Base-by-base conservation (phyloP, 1,140 invertebrate species). In the Calosoma granatense region DNA sequence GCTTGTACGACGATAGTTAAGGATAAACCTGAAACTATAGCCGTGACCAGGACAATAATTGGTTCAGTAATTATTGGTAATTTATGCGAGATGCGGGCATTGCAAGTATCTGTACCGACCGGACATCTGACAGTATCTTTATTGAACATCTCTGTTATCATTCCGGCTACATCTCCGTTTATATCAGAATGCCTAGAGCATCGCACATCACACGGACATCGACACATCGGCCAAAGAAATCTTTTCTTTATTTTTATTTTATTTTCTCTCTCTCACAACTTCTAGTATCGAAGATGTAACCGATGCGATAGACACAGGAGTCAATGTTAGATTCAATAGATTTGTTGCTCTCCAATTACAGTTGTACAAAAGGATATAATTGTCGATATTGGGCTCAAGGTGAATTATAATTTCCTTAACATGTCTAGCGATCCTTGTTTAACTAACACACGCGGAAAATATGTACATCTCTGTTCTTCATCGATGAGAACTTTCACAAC, bases 21-120 rank as follows among this genome's bases (percentile, higher is more conserved):
- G n/a, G n/a, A n/a, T n/a, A n/a, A n/a, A n/a, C n/a, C n/a, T n/a
- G n/a, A n/a, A n/a, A n/a, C n/a, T n/a, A n/a, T n/a, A 47, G 15
- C 41, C 41, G 41, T 47, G 41, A 47, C 41, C 41, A 47, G 41
- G 17, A 47, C 41, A 47, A 47, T 47, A 47, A 47, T 47, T 47
- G 41, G 41, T 12, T 47, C 41, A 47, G 41, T 47, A 47, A 47
- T 47, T 47, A 47, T 17, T 11, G 17, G 41, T 47, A 47, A 47
- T 47, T 47, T 47, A 47, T 47, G 41, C 41, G 15, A 47, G 9
- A 17, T 17, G 4, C 17, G 41, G 41, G 6, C 17, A 47, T 12
- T 47, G 17, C 17, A 47, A 6, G 41, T 12, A 11, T 47, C 9
- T n/a, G n/a, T n/a, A n/a, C n/a, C 41, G 3, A 6, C 4, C 17